These are phyloP conservation scores for Neoarius graeffei DNA, from an alignment of 2,113 vertebrate genomes.

Conservation along the genomic window DNA sequence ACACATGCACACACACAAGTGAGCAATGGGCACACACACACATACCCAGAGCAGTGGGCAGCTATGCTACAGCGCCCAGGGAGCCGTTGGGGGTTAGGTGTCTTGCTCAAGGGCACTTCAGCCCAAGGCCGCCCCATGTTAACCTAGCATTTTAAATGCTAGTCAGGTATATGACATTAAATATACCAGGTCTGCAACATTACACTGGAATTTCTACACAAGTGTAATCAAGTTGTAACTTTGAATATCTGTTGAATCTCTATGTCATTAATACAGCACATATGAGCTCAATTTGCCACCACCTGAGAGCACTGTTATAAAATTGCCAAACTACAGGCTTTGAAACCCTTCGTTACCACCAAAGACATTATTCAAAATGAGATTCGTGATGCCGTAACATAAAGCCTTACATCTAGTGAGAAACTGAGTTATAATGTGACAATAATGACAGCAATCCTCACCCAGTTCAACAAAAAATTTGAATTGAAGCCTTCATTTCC, in stretches of 20 bases:
- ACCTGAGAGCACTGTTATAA: not conserved
- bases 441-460: no score
- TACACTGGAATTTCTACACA: not conserved
- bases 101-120: no score
- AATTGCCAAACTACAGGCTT: not conserved
- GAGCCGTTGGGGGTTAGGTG: no score
- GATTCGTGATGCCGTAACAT: not conserved
- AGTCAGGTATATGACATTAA: not conserved
- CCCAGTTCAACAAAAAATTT: not conserved
- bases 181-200: not conserved
- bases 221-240: not conserved
- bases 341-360: not conserved
- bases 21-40: no score
- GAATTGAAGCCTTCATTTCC: not conserved
- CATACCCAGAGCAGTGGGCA: no score
- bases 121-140: no score
- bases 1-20: no score
- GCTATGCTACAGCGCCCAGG: no score
- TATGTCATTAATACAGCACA: not conserved
- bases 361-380: no score
- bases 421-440: not conserved
- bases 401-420: not conserved
- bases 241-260: not conserved
- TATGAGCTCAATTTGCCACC: not conserved
- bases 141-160: no score